Evolutionary conservation across 2,797 vertebrate genomes (phyloP).

Genomic region (Danio jaintianensis): DNA sequence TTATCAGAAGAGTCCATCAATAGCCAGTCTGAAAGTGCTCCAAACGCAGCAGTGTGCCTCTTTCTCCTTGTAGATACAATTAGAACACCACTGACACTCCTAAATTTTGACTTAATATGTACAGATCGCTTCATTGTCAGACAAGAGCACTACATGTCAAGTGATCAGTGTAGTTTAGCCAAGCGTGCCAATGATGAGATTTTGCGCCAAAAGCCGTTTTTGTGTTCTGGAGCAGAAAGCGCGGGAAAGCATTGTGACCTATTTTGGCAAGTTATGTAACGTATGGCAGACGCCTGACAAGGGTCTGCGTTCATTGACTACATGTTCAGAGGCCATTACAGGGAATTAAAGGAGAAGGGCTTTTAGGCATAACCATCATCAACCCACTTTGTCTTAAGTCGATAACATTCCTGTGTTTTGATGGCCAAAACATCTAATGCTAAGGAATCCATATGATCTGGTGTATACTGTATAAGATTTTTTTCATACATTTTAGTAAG

Average conservation of each 20-base stretch:
- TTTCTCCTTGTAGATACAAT: not conserved
- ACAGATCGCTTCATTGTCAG: not conserved
- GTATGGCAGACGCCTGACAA: constrained; percentile 4
- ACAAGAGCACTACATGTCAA: constrained; percentile 24
- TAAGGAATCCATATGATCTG: not conserved
- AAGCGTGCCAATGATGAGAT: constrained; percentile 21
- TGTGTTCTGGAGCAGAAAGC: constrained; percentile 39
- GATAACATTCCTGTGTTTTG: constrained; percentile 23
- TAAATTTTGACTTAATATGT: constrained; percentile 27
- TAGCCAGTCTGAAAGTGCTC: not conserved
- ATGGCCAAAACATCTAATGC: not conserved
- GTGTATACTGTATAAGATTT: constrained; percentile 14
- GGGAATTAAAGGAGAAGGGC: constrained; percentile 62
- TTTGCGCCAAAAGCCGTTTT: constrained; percentile 12
- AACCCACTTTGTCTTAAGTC: constrained; percentile 59
- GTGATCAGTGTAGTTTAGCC: constrained; percentile 32
- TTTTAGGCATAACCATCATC: constrained; percentile 52
- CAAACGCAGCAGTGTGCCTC: not conserved
- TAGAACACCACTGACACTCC: constrained; percentile 26
- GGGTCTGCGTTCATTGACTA: constrained; percentile 66
- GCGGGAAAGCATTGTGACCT: constrained; percentile 68
- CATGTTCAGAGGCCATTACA: constrained; percentile 57
- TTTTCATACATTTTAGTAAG: constrained; percentile 8
- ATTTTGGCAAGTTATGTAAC: constrained; percentile 76
- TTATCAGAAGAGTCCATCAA: too few relatives aligned